Evolutionary conservation across 2,113 vertebrate genomes (phyloP), one percentile per base, ranked within the genome.

Genomic region (Tichodroma muraria): DNA sequence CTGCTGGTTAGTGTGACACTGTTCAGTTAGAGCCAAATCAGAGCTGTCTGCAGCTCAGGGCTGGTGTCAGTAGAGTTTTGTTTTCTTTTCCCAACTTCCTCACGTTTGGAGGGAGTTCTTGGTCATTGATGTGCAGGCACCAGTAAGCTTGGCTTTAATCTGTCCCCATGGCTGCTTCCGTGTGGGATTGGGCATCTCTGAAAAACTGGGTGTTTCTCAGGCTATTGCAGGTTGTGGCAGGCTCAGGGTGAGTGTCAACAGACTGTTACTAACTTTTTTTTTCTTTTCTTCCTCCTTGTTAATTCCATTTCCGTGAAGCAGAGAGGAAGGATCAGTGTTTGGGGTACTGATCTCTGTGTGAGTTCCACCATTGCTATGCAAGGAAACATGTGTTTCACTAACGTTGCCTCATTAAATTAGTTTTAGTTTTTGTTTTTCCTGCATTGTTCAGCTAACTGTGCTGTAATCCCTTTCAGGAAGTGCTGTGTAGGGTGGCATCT

Each of bases 71-170:
- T 24, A 44, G 37, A 66, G n/a, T 93, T 94, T 91, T 79, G 53
- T 75, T 64, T 83, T 90, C 82, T 85, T 84, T 94, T 90, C 77
- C 50, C 73, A 71, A 52, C 90, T 84, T 92, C 57, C 59, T 91
- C 76, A 59, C 6, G 0, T 90, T 94, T 94, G 85, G 70, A 96
- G 60, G 37, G 37, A 65, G 75, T 88, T 95, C 68, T 57, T 88
- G 68, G 14, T 65, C 77, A 64, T 12, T 90, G 73, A 54, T 89
- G 57, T 66, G 85, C 24, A 76, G 89, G 73, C 47, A 61, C 30
- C 33, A 37, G 53, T 87, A 20, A 79, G 47, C 57, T 89, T 92
- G 80, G 73, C 89, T 85, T 88, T 89, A 83, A 15, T 47, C 19
- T 24, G 15, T 59, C 49, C 9, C 61, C 0, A 5, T 75, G 19